Base-by-base conservation (phyloP, 2,797 vertebrate species). In the Helicolenus hilgendorfi region DNA sequence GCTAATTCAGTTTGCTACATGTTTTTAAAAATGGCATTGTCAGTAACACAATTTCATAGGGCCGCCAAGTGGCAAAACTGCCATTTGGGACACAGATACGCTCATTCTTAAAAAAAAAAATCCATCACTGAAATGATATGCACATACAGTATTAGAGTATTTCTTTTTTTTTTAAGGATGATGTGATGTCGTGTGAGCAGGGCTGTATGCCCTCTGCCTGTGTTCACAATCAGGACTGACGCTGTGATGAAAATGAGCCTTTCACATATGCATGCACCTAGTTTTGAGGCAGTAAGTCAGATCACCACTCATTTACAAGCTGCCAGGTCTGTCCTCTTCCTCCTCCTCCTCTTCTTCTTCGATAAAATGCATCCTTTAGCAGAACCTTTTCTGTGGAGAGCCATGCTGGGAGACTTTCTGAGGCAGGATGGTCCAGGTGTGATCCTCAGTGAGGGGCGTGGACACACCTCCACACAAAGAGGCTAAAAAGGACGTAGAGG, bases 381-480 rank as follows among this genome's bases (percentile, higher is more conserved):
- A 60, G 74, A 60, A 26, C 71, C 53, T 75, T 35, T 67, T 86
- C 67, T 82, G 88, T 91, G 55, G 88, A 92, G 72, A 93, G 89
- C 91, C 89, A 83, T 60, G 91, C 91, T 89, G 72, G 91, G 87
- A 90, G 91, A 73, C 60, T 60, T 22, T 77, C n/a, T 78, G 83
- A 84, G 72, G 88, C 75, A 69, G 74, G 84, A 81, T 76, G 91
- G 82, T 83, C 90, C 87, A 60, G 89, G 87, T 80, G 13, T 69
- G 77, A 72, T 77, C 75, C 85, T 99, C 97, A 99, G 67, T 99
- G 98, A 95, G 98, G 98, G 87, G 96, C 92, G 53, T 99, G 99
- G 90, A 99, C 96, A 88, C 99, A 99, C 93, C 98, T 98, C 99
- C 99, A 99, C 83, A 99, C 98, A 97, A 99, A 99, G 84, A 99